Base-by-base conservation (phyloP, 2,888 invertebrate genomes). In the Chloroclysta siterata region DNA sequence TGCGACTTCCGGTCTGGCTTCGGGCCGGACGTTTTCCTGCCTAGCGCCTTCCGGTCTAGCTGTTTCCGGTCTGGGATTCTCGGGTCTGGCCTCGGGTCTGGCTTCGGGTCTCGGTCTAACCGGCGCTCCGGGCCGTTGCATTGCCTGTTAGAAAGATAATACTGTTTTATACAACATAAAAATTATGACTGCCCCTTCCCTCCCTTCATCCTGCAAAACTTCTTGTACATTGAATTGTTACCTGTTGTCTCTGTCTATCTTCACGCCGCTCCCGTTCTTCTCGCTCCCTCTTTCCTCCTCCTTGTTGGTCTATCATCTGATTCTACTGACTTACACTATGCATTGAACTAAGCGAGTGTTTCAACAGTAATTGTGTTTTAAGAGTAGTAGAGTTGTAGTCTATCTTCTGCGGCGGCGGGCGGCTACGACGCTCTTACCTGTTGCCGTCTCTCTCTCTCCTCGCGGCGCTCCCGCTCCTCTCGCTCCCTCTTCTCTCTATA, bases 401-500 rank as follows among this genome's bases (percentile, higher is more conserved):
- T n/a, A n/a, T n/a, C n/a, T n/a, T n/a, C n/a, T n/a, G n/a, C n/a
- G n/a, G n/a, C n/a, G n/a, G n/a, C n/a, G n/a, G n/a, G n/a, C n/a
- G n/a, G n/a, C n/a, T n/a, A n/a, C n/a, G n/a, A n/a, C n/a, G n/a
- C n/a, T n/a, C n/a, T n/a, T n/a, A 62, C 61, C 62, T 88, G 72
- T 63, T 82, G 82, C 67, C 84, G 76, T 66, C 88, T 82, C 69
- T 87, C 85, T 66, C 88, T 69, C 69, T 81, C 85, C 72, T 80
- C 87, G 22, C 90, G 76, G 66, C 94, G 84, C 61, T 94, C 94
- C 1, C 94, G 79, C 62, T 94, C 94, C 67, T 94, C 85, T 36
- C 95, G 88, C 73, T 95, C 95, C 53, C 94, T 91, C 77, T 95
- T 95, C 78, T 95, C 95, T 22, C 95, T 88, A 80, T 95, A 95